Conservation (phyloP, 2,113 vertebrate species). For the Brachyhypopomus gauderio region DNA sequence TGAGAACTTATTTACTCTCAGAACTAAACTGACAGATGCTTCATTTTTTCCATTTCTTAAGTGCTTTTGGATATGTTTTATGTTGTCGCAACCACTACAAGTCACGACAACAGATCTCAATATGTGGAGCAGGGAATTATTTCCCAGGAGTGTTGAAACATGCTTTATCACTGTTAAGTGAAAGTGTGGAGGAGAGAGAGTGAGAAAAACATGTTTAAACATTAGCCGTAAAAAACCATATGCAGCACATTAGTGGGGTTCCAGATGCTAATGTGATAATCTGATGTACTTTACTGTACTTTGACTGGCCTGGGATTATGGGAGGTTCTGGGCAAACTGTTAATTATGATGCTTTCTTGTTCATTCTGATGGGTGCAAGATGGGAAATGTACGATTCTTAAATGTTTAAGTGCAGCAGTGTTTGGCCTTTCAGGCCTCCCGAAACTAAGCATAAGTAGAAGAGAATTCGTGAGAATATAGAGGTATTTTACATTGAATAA, state of each 20-base stretch:
- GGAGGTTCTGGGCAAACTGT: conserved; percentile 25
- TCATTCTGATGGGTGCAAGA: neutral
- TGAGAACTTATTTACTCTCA: conserved; percentile 35
- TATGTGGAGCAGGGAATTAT: conserved; percentile 47
- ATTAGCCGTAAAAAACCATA: conserved; percentile 44
- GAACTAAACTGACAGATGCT: conserved; percentile 51
- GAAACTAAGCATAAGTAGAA: neutral
- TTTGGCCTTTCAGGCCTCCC: neutral
- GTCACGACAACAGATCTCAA: conserved; percentile 34
- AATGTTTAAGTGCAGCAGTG: conserved; percentile 18
- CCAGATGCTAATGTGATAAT: conserved; percentile 48
- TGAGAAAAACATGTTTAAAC: conserved; percentile 52
- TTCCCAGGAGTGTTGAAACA: conserved; percentile 39
- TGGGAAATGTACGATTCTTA: conserved; percentile 28
- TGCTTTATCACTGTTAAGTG: conserved; percentile 44
- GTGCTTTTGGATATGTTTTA: conserved; percentile 39
- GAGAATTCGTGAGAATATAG: neutral
- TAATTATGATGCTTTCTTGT: conserved; percentile 34
- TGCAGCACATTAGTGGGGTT: conserved; percentile 42
- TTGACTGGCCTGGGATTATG: conserved; percentile 44
- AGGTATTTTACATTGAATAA: neutral
- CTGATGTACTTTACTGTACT: neutral
- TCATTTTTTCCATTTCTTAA: conserved; percentile 40
- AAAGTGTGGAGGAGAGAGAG: conserved; percentile 38
- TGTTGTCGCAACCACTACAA: conserved; percentile 32